phyloP scores from a whole-genome alignment of 1,140 invertebrate genomes.

The Formica exsecta region DNA sequence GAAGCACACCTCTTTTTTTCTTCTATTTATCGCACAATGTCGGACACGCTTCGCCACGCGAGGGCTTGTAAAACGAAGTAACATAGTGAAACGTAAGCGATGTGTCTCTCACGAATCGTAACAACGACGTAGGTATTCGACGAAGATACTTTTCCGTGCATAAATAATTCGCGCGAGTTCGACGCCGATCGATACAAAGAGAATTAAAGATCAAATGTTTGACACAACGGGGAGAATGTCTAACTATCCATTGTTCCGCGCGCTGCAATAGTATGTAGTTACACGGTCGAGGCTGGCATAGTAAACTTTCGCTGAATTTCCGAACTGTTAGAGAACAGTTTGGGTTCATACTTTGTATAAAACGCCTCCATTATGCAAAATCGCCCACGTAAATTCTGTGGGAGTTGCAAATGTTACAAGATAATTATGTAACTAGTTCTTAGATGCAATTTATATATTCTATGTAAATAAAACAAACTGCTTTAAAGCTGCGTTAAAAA shows the following conservation, averaged over 20 bases:
- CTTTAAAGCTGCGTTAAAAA: neutral
- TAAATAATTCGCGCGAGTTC: neutral
- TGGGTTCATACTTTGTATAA: constrained; percentile 40
- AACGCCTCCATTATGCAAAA: constrained; percentile 59
- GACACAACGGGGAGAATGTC: neutral
- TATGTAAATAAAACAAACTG: constrained; percentile 39
- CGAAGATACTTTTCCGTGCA: neutral
- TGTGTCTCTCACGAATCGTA: too few relatives aligned
- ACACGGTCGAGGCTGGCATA: constrained; percentile 18
- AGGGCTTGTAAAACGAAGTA: constrained; percentile 1
- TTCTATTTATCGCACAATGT: neutral
- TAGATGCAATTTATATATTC: constrained; percentile 11
- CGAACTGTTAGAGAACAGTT: constrained; percentile 51
- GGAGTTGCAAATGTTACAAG: constrained; percentile 29
- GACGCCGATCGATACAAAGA: neutral
- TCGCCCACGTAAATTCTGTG: constrained; percentile 49
- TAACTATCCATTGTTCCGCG: constrained; percentile 34
- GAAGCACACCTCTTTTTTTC: too few relatives aligned
- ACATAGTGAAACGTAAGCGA: neutral
- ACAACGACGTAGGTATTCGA: too few relatives aligned
- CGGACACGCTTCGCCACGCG: neutral
- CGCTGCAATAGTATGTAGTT: constrained; percentile 38
- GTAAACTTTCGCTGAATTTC: constrained; percentile 56
- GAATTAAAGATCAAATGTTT: constrained; percentile 23
- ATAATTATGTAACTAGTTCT: constrained; percentile 54